phyloP scores from a whole-genome alignment of 2,113 vertebrate species.

The Irena cyanogastra region DNA sequence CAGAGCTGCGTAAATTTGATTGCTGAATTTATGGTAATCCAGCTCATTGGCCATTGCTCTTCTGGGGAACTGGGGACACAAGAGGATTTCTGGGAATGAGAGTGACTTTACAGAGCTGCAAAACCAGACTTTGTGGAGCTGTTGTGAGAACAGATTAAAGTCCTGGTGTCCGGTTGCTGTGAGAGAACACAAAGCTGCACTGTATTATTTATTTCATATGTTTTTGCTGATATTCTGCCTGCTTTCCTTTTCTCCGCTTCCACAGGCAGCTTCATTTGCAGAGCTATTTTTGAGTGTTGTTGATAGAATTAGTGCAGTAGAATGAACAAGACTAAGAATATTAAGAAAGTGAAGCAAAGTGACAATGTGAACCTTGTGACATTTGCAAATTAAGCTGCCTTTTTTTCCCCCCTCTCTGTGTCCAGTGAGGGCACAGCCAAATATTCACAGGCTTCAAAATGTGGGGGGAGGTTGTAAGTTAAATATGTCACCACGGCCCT shows the following conservation, averaged over 20 bases:
- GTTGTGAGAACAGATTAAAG: background rate
- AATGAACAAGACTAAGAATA: background rate
- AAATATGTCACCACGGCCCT: background rate
- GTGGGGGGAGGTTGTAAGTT: background rate
- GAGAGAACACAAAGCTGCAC: background rate
- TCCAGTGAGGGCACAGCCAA: background rate
- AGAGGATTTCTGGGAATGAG: background rate
- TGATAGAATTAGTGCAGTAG: background rate
- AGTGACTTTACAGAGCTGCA: background rate
- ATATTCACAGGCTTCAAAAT: background rate
- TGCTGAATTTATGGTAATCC: conserved; percentile 29
- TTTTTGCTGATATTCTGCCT: background rate
- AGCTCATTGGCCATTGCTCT: conserved; percentile 7
- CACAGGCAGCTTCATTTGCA: background rate
- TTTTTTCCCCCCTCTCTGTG: rapidly evolving
- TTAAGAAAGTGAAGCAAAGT: background rate
- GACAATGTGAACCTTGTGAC: background rate
- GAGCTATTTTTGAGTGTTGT: background rate
- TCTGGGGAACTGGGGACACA: background rate
- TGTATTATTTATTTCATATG: background rate
- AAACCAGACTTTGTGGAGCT: background rate
- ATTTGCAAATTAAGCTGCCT: background rate
- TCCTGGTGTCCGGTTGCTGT: background rate
- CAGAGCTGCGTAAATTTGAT: conserved; percentile 9
- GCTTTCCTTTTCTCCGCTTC: background rate